phyloP scores from a whole-genome alignment of 1,140 invertebrate species.

The Medauroidea extradentata region DNA sequence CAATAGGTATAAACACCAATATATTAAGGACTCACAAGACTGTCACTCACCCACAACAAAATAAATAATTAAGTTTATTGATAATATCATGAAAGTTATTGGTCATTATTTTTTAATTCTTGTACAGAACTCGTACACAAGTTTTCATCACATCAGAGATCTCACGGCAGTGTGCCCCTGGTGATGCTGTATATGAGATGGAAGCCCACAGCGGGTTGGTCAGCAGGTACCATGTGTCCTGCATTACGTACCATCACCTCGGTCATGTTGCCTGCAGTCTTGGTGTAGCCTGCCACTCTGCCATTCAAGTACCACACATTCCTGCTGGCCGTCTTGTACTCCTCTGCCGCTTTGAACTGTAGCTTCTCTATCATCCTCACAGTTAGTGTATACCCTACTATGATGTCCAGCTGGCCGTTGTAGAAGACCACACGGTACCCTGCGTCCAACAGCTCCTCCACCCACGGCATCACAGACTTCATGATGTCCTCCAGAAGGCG shows the following conservation, averaged over 20 bases:
- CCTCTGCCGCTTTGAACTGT: slow-evolving; percentile 4
- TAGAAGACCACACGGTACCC: slow-evolving; percentile 25
- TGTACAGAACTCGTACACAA: too few species aligned
- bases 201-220: slow-evolving; percentile 46
- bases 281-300: slow-evolving; percentile 54
- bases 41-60: too few species aligned
- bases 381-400: slow-evolving; percentile 19
- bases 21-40: too few species aligned
- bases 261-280: slow-evolving; percentile 53
- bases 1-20: too few species aligned
- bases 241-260: slow-evolving; percentile 60
- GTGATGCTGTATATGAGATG: background rate
- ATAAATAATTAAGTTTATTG: too few species aligned
- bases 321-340: slow-evolving; percentile 10
- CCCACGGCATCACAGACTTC: slow-evolving; percentile 14
- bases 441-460: slow-evolving; percentile 25
- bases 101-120: too few species aligned
- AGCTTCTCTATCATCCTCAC: slow-evolving; percentile 3
- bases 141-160: too few species aligned
- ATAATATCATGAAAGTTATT: too few species aligned
- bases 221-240: slow-evolving; percentile 63
- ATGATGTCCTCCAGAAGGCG: background rate
- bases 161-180: background rate
- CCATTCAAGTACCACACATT: background rate
- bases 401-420: slow-evolving; percentile 29